Percentiles rank a stretch among this genome's conserved stretches.
These are phyloP conservation scores for Hypothenemus hampei DNA, from an alignment of 1,140 invertebrate species.

Conservation along the genomic window DNA sequence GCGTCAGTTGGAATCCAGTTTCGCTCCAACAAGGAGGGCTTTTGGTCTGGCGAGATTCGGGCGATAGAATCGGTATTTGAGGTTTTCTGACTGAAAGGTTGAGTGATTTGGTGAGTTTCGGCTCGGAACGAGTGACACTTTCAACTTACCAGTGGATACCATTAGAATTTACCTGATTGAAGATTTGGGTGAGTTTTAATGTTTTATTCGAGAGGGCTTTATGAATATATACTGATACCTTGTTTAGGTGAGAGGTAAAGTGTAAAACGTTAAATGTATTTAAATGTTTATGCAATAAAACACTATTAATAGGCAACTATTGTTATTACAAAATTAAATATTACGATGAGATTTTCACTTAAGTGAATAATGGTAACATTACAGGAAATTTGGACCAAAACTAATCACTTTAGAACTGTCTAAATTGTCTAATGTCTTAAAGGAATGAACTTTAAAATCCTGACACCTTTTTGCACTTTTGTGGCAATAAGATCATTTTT, in stretches of 20 bases:
- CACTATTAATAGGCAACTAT: neutral
- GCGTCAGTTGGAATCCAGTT: slow-evolving; percentile 20
- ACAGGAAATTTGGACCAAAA: no score
- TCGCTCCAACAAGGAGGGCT: slow-evolving; percentile 6
- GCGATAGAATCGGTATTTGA: slow-evolving; percentile 12
- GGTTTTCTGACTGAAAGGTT: slow-evolving; percentile 21
- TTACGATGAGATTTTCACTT: no score
- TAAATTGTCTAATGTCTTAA: no score
- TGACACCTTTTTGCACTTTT: no score
- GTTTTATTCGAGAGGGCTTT: neutral
- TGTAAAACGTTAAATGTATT: neutral
- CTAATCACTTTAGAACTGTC: no score
- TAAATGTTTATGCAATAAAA: neutral
- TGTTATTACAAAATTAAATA: neutral
- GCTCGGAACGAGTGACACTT: neutral
- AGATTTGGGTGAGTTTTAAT: neutral
- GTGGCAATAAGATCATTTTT: no score
- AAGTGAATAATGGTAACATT: no score
- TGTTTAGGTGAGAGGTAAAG: neutral
- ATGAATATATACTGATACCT: neutral
- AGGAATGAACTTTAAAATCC: no score
- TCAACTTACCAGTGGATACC: slow-evolving; percentile 7
- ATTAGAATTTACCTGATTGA: neutral
- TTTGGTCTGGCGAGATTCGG: slow-evolving; percentile 1
- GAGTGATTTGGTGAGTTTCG: slow-evolving; percentile 9